Percentiles rank a stretch among this genome's conserved stretches.
These are phyloP conservation scores for Eupelmus urozonus DNA, from an alignment of 2,888 invertebrate genomes.

Conservation along the genomic window DNA sequence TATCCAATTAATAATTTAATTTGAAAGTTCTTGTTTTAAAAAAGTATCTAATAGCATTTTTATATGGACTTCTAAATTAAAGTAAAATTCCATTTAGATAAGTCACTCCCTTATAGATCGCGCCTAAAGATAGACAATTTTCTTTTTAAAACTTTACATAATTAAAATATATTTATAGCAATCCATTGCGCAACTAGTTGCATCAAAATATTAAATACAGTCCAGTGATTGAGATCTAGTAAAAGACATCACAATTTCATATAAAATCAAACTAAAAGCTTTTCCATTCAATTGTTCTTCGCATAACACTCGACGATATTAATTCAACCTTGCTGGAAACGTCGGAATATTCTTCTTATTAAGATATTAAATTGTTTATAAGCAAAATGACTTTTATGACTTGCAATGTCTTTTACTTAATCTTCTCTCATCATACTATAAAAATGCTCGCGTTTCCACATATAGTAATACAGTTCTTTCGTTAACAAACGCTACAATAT, in stretches of 20 bases:
- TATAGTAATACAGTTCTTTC: constrained; percentile 59
- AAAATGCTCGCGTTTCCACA: constrained; percentile 68
- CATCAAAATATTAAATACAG: constrained; percentile 34
- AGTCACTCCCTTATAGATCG: no score
- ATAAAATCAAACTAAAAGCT: constrained; percentile 7
- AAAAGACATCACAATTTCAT: constrained; percentile 39
- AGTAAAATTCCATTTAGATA: no score
- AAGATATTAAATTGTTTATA: no score
- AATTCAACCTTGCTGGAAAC: constrained; percentile 14
- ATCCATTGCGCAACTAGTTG: constrained; percentile 47
- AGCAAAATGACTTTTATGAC: no score
- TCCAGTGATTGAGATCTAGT: constrained; percentile 42
- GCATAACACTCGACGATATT: not conserved
- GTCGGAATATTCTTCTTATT: no score
- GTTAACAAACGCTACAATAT: constrained; percentile 57
- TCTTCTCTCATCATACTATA: constrained; percentile 16
- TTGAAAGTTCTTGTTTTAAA: no score
- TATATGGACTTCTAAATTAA: no score
- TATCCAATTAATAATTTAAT: no score
- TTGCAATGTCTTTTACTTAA: constrained; percentile 41
- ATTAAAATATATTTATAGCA: no score
- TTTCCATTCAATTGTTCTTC: constrained; percentile 2
- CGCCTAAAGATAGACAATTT: no score
- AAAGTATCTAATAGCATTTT: no score
- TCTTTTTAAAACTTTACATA: no score